These are phyloP conservation scores for Trematocara macrostoma DNA, from an alignment of 2,113 vertebrate genomes.

Conservation along the genomic window DNA sequence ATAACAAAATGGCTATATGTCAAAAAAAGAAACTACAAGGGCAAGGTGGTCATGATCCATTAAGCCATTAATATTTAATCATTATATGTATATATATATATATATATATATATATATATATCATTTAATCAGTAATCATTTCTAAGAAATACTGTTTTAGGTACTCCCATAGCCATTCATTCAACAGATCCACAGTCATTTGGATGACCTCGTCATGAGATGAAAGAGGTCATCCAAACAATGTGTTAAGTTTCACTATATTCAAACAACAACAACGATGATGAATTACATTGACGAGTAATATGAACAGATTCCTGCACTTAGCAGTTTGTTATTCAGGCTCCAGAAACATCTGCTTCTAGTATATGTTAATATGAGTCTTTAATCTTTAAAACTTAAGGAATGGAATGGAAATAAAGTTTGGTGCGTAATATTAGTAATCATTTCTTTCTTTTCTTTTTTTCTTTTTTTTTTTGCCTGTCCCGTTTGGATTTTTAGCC, in stretches of 20 bases:
- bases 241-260: background rate
- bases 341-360: background rate
- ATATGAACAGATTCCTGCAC: background rate
- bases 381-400: background rate
- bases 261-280: background rate
- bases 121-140: no score
- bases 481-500: background rate
- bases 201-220: background rate
- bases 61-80: no score
- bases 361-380: background rate
- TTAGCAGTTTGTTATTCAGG: background rate
- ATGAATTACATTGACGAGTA: background rate
- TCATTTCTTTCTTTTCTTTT: background rate
- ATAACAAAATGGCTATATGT: background rate
- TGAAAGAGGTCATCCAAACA: background rate
- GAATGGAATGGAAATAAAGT: background rate
- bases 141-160: no score
- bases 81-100: no score
- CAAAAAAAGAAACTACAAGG: background rate
- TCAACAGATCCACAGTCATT: background rate
- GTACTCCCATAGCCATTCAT: background rate
- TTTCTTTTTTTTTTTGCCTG: background rate
- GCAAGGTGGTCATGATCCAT: background rate
- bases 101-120: no score
- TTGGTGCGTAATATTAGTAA: background rate